Evolutionary conservation across 2,113 vertebrate genomes (phyloP), one percentile per base, ranked within the genome.

Genomic region (Cheilinus undulatus): DNA sequence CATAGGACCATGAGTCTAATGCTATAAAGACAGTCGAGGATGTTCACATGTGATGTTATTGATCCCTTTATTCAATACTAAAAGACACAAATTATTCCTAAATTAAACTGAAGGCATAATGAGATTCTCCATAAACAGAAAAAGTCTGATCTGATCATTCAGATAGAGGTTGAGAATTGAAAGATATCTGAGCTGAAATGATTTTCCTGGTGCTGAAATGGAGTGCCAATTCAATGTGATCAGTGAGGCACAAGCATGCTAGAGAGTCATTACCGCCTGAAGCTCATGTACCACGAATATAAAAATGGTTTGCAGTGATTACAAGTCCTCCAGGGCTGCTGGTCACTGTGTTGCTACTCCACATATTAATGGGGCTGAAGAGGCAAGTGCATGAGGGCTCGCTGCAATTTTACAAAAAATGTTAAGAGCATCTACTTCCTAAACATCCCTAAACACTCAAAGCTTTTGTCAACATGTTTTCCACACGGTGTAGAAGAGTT

Each of bases 401-500:
- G 52, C 30, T 26, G 64, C 63, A 48, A 26, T 83, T 20, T 22
- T 13, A 61, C n/a, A 42, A 72, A 49, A 28, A 23, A 7, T 64
- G 24, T 52, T 54, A 34, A 19, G 50, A 72, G 46, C 38, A 49
- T 46, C 70, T 28, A 61, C 38, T 32, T 56, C 72, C 56, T 19
- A 73, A 70, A 51, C 4, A 42, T 5, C 28, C 57, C 11, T 76
- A 64, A 38, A 57, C 50, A 11, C n/a, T 58, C 42, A 20, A 17
- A 58, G 36, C 61, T 53, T 45, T 76, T 48, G 51, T 62, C 59
- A 80, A 48, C 52, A 57, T 84, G 65, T 70, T 76, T 74, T 64
- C 51, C 42, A 61, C 71, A 60, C 8, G n/a, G 45, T 43, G 28
- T 14, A 61, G 9, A 23, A 45, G 27, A n/a, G 76, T 46, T 60